phyloP scores from a whole-genome alignment of 2,888 invertebrate genomes.

The Allolobophora icterica region DNA sequence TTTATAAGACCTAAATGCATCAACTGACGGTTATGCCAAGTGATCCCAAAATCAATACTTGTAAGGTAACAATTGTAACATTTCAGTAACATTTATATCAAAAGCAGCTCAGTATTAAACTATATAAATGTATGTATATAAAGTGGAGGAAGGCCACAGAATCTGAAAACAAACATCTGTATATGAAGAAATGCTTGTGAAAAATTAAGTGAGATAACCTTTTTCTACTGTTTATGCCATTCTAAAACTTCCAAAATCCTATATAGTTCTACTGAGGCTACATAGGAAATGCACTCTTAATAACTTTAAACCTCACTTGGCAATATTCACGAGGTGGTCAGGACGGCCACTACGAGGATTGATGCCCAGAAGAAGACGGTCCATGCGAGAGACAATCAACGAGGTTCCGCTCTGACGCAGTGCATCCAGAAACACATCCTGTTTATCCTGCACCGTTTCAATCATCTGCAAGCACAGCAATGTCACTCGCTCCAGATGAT shows the following conservation, averaged over 20 bases:
- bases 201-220: background rate
- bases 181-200: background rate
- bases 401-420: slow-evolving; percentile 67
- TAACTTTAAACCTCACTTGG: slow-evolving; percentile 69
- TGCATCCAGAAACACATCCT: slow-evolving; percentile 76
- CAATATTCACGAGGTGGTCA: slow-evolving; percentile 79
- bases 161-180: background rate
- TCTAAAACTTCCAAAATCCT: background rate
- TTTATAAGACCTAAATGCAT: background rate
- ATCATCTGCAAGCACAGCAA: slow-evolving; percentile 78
- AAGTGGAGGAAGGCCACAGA: background rate
- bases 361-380: slow-evolving; percentile 80
- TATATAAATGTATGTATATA: too few relatives aligned
- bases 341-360: slow-evolving; percentile 79
- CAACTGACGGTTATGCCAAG: background rate
- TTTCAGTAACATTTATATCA: background rate
- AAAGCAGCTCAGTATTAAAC: background rate
- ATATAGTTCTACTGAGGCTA: background rate
- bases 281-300: background rate
- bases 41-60: background rate
- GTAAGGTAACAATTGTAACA: background rate
- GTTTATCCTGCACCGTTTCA: slow-evolving; percentile 76
- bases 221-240: background rate
- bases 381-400: slow-evolving; percentile 77
- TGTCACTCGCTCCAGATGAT: slow-evolving; percentile 72